Evolutionary conservation across 2,888 invertebrate genomes (phyloP), one percentile per base, ranked within the genome.

Genomic region (Lysandra bellargus): DNA sequence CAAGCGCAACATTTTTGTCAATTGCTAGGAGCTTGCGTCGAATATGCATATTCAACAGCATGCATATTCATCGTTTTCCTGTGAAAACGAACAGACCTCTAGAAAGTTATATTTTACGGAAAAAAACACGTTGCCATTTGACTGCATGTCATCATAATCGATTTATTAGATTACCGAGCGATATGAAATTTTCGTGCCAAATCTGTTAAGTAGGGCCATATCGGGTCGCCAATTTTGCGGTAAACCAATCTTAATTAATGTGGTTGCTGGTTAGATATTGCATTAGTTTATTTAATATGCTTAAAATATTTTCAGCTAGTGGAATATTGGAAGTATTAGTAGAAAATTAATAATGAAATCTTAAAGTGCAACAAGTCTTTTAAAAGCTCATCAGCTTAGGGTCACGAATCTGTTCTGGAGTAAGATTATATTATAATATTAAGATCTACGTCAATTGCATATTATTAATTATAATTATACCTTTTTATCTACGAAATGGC

Each of bases 141-240:
- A 64, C 33, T 17, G 33, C 33, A 69, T 9, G 49, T 49, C 30
- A 64, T 64, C 30, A 64, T 64, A 23, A 64, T 30, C 9, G 1
- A 64, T 64, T 23, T 30, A 6, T 9, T 9, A 64, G 64, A 61
- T 61, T 23, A n/a, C 61, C n/a, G 30, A 61, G 30, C 4, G 44
- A 72, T 14, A 30, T 78, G 60, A 40, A 53, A 76, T 30, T 53
- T 76, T 53, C 33, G 76, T 33, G 76, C 76, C 76, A 76, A 76
- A 76, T 76, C 37, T 14, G 30, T 57, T 49, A 30, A 75, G 23
- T 53, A 30, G n/a, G 37, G 7, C 49, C 12, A 12, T 12, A 49
- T 53, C 14, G 49, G 14, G 76, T 33, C 17, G 33, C 76, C 76
- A 76, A 76, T 53, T 76, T 76, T 7, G 76, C 33, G 76, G 57